Conservation (phyloP, 2,113 vertebrate genomes). For the Nymphicus hollandicus region DNA sequence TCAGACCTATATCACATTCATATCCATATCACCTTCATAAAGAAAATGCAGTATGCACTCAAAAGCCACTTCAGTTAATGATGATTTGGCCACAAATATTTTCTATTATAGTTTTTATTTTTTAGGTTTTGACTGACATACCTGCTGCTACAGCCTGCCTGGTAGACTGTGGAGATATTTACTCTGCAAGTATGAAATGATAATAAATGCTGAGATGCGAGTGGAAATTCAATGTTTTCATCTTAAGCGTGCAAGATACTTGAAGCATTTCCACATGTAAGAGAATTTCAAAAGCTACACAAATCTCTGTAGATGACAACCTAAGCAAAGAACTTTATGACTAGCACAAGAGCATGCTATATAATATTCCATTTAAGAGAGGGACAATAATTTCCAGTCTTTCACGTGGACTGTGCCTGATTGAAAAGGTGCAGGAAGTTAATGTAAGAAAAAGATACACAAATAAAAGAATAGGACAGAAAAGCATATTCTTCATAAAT, state of each 20-base stretch:
- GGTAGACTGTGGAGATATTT: not conserved
- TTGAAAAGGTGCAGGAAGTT: not conserved
- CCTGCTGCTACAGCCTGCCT: not conserved
- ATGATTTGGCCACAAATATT: not conserved
- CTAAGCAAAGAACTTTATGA: not conserved
- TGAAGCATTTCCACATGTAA: slow-evolving; percentile 30
- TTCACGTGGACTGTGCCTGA: not conserved
- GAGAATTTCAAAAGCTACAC: slow-evolving; percentile 18
- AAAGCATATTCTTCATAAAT: not conserved
- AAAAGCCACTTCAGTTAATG: not conserved
- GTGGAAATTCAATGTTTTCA: not conserved
- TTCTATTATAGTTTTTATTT: not conserved
- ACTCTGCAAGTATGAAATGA: not conserved
- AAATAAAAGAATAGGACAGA: not conserved
- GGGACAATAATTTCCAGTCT: not conserved
- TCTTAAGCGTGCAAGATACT: not conserved
- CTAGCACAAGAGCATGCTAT: not conserved
- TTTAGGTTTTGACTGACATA: not conserved
- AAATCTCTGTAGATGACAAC: not conserved
- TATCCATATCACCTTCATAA: not conserved
- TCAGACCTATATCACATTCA: not conserved
- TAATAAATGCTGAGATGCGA: not conserved
- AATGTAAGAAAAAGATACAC: not conserved
- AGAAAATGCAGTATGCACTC: not conserved
- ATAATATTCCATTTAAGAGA: not conserved